Percentiles rank a stretch among this genome's conserved stretches.
Conservation (phyloP, 2,797 vertebrate species). For the Sebastes dallii region DNA sequence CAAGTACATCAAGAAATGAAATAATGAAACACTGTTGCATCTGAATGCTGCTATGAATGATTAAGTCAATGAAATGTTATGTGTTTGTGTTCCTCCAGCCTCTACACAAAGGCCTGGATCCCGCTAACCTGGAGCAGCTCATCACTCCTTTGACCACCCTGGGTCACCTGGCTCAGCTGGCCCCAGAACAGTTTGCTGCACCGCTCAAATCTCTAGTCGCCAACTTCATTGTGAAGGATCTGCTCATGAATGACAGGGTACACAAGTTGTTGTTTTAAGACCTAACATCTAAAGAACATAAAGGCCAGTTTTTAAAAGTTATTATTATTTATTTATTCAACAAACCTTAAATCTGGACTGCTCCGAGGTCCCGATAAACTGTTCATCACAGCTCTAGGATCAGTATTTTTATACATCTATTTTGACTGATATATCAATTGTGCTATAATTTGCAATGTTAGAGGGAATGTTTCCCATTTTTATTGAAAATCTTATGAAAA, state of each 20-base stretch:
- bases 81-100: conserved; percentile 79
- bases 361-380: background rate
- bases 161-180: conserved; percentile 95
- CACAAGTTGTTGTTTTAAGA: background rate
- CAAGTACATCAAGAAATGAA: background rate
- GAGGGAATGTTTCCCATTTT: too few species aligned
- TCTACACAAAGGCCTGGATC: conserved; percentile 94
- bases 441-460: too few species aligned
- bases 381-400: background rate
- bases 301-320: background rate
- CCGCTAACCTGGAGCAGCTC: conserved; percentile 94
- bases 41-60: background rate
- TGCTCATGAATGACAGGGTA: conserved; percentile 98
- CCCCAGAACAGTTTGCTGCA: conserved; percentile 95
- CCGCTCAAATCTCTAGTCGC: conserved; percentile 97
- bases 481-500: too few species aligned
- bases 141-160: conserved; percentile 95
- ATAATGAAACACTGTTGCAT: background rate
- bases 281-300: background rate
- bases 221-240: conserved; percentile 98
- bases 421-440: too few species aligned
- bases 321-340: background rate
- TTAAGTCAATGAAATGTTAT: background rate
- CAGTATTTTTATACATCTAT: background rate
- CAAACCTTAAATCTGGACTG: background rate